Evolutionary conservation across 2,888 invertebrate species (phyloP), one percentile per base, ranked within the genome.

Genomic region (Caenorhabditis becei): DNA sequence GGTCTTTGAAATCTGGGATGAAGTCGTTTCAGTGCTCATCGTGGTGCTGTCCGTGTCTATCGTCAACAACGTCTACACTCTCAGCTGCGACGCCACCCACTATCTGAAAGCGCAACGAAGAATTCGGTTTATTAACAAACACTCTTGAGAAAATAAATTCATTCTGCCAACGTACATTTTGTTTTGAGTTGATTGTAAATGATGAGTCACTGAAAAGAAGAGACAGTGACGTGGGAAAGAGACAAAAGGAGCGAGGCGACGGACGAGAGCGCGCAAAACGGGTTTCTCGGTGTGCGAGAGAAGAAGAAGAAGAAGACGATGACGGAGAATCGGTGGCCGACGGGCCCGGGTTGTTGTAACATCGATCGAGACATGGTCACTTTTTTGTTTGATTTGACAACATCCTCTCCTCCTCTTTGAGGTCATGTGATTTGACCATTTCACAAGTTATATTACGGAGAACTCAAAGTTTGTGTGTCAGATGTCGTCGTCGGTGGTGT

Each of bases 41-140:
- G 8, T 59, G 8, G 41, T 75, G 26, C 65, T 80, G 10, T 1
- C 23, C n/a, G 5, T 69, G 1, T 49, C 69, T 0, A 49, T 71
- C 10, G n/a, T 81, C 32, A 77, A 65, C 51, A 75, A 77, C 54
- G 8, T 80, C 24, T 59, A 67, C 51, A 53, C 69, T 14, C 26
- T 77, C 24, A 0, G 20, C 1, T 18, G 2, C 7, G 20, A 53
- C n/a, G 5, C 24, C 4, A 7, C 59, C 4, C 20, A 18, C 26
- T 80, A 80, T 49, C 24, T 80, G 61, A 65, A 44, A 24, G 56
- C 59, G 24, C 80, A 80, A 26, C 65, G 71, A 20, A 44, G 35
- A 44, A 80, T 80, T 66, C 80, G 80, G 18, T 80, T 80, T 20
- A 66, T 80, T 18, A 61, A 80, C 49, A 80, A 80, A 65, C 80